Percentiles rank a stretch among this genome's conserved stretches.
Evolutionary conservation across 2,113 vertebrate species (phyloP).

Genomic region (Lasiurus borealis): DNA sequence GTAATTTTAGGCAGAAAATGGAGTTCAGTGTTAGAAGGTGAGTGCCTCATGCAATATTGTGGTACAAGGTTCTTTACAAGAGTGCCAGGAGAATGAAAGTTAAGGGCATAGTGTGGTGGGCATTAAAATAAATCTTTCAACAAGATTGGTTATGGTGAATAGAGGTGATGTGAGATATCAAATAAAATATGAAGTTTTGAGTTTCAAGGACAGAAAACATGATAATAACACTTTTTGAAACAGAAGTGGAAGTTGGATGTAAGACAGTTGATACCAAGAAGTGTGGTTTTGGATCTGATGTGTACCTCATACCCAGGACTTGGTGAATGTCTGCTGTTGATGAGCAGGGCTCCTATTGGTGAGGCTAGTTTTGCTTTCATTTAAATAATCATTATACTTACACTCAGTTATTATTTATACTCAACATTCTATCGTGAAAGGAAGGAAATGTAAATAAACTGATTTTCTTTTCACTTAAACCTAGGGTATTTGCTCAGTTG

Average conservation of each 20-base stretch:
- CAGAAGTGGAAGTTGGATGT: neutral
- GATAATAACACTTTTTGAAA: neutral
- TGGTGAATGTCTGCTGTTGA: neutral
- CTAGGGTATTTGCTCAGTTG: neutral
- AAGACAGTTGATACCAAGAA: neutral
- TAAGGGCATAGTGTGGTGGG: neutral
- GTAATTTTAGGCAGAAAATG: neutral
- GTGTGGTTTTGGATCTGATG: neutral
- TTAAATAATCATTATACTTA: slow-evolving; percentile 6
- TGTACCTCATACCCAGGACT: neutral
- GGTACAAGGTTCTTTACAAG: neutral
- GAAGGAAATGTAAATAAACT: neutral
- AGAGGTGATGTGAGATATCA: neutral
- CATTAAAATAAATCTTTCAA: neutral
- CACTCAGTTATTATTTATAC: neutral
- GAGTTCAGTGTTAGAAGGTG: neutral
- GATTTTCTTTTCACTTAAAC: neutral
- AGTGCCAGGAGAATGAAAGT: neutral
- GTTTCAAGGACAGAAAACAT: neutral
- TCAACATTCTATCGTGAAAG: neutral
- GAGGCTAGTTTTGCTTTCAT: slow-evolving; percentile 16
- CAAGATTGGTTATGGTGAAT: neutral
- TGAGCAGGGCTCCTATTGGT: neutral
- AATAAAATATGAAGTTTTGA: neutral
- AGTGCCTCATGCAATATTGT: neutral